A percentile compares a stretch with the other conserved stretches of the same genome.
Conservation (phyloP, 2,888 invertebrate genomes). For the Osmoderma eremita region DNA sequence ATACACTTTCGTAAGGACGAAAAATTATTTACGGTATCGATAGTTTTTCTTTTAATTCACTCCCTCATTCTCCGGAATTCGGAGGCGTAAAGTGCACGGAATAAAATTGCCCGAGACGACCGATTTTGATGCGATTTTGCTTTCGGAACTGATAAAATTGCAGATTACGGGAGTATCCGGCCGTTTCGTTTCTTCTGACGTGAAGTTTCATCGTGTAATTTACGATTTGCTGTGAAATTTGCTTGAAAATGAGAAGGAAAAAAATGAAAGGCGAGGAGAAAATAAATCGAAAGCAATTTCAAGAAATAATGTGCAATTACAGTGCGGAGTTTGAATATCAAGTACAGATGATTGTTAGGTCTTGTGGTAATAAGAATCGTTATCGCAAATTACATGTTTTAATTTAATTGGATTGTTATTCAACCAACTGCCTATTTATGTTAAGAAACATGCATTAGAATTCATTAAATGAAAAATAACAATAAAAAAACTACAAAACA, state of each 20-base stretch:
- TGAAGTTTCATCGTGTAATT: constrained; percentile 13
- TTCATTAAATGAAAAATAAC: too few species aligned
- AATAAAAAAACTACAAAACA: too few species aligned
- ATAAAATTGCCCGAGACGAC: constrained; percentile 24
- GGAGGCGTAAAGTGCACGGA: constrained; percentile 7
- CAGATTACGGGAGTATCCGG: constrained; percentile 24
- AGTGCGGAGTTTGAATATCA: too few species aligned
- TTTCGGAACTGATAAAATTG: constrained; percentile 23
- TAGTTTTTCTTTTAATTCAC: constrained; percentile 1
- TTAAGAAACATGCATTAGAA: too few species aligned
- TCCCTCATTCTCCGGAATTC: constrained; percentile 5
- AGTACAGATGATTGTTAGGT: too few species aligned
- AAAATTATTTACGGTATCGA: background rate
- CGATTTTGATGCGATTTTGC: constrained; percentile 25
- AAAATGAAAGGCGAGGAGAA: background rate
- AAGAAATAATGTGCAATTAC: too few species aligned
- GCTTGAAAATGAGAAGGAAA: background rate
- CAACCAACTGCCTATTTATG: too few species aligned
- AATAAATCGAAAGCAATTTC: background rate
- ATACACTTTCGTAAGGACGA: too few species aligned
- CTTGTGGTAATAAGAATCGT: too few species aligned
- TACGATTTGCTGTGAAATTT: constrained; percentile 24
- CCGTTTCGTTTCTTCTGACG: background rate
- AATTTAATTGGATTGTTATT: too few species aligned
- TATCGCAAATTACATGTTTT: too few species aligned